These are phyloP conservation scores for Tapirus indicus DNA, from an alignment of 2,797 vertebrate species.

Conservation along the genomic window DNA sequence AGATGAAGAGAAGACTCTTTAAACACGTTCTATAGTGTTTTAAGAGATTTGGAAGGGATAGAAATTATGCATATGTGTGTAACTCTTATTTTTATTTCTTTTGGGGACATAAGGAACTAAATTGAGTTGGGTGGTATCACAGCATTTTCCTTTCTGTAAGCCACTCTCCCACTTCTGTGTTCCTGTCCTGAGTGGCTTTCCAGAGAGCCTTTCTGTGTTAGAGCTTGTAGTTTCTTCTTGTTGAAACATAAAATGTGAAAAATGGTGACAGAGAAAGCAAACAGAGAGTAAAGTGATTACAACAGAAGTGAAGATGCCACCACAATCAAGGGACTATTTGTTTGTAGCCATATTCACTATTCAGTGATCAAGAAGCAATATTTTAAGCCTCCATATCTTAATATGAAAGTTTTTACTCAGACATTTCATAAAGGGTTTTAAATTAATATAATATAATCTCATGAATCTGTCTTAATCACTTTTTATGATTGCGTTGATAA, in stretches of 20 bases:
- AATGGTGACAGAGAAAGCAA: not conserved
- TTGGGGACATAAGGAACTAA: not conserved
- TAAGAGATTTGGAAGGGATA: not conserved
- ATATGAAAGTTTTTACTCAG: not conserved
- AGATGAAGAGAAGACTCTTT: too few species aligned
- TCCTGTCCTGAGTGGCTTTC: not conserved
- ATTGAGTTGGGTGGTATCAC: not conserved
- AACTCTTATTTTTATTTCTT: not conserved
- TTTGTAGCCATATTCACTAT: not conserved
- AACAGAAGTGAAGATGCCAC: not conserved
- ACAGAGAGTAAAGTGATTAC: not conserved
- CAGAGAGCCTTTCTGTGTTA: not conserved
- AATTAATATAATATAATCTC: not conserved
- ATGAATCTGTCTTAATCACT: too few species aligned
- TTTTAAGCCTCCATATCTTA: not conserved
- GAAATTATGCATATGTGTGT: not conserved
- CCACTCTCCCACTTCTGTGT: too few species aligned
- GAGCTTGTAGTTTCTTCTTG: not conserved
- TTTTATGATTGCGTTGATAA: too few species aligned
- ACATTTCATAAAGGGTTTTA: too few species aligned
- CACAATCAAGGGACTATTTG: too few species aligned
- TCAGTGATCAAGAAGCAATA: not conserved
- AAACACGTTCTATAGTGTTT: not conserved
- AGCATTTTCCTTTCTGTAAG: not conserved
- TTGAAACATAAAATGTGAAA: not conserved